Base-by-base conservation (phyloP, 2,888 invertebrate species). In the Polyploca ridens region DNA sequence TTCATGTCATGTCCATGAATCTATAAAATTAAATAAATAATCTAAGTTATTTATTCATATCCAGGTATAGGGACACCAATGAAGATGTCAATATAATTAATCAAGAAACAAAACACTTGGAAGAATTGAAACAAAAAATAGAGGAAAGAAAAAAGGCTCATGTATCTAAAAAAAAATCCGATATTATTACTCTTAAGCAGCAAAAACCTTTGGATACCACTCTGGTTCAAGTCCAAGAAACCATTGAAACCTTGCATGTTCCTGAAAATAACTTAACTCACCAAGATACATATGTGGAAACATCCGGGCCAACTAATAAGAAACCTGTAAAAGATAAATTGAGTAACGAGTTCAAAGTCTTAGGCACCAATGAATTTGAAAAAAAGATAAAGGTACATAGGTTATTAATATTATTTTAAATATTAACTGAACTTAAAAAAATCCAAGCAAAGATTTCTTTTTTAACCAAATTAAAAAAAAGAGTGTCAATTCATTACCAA, bases 321-420 rank as follows among this genome's bases (percentile, higher is more conserved):
- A 67, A 65, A 66, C 41, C 5, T 70, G 69, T 69, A 72, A 76
- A 75, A 59, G 64, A 69, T 58, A 81, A 82, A 65, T 71, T 73
- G 33, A 69, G 74, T 33, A 72, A 87, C 65, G 94, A 95, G 74
- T 97, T 96, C 78, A 96, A 96, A 78, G 94, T 97, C 27, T 91
- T 98, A 62, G 97, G 97, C 7, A 94, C 91, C 64, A 95, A 95
- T 76, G 95, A 94, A 66, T 95, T 95, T 81, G 90, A 91, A 73
- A 95, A 95, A 75, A 95, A 93, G 71, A 72, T 80, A 3, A 95
- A 95, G 84, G 95, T 95, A 74, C 70, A 64, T 58, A 62, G 27
- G 2, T 46, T 10, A 54, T 10, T 54, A 5, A 19, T 3, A 46
- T 1, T 49, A 16, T 38, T 8, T 38, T 10, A 10, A 38, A 38